phyloP scores from a whole-genome alignment of 1,140 invertebrate species.

The Armadillidium nasatum region DNA sequence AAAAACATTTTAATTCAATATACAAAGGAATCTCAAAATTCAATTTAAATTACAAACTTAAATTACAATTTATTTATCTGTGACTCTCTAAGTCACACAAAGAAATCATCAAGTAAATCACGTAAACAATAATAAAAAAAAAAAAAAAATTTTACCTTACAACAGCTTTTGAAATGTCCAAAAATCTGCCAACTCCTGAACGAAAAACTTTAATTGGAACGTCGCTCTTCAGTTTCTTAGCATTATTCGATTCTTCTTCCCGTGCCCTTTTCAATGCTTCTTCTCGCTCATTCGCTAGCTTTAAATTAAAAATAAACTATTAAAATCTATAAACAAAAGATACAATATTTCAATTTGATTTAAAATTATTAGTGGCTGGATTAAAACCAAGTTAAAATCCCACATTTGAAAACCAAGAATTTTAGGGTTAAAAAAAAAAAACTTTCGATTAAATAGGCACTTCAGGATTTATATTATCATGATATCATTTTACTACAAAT shows the following conservation, averaged over 20 bases:
- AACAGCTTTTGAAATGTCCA: constrained; percentile 52
- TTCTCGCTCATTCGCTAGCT: constrained; percentile 48
- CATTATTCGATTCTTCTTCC: constrained; percentile 53
- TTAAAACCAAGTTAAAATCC: too few species aligned
- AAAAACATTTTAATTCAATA: too few species aligned
- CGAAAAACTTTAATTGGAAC: constrained; percentile 68
- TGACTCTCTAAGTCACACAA: not conserved
- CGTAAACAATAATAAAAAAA: not conserved
- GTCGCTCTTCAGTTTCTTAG: constrained; percentile 51
- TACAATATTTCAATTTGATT: not conserved
- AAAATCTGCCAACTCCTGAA: constrained; percentile 75
- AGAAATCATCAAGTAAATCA: not conserved
- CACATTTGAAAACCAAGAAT: too few species aligned
- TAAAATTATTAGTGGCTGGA: not conserved
- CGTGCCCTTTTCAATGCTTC: constrained; percentile 55
- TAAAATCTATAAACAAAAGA: not conserved
- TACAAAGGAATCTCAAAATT: too few species aligned
- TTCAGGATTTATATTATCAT: too few species aligned
- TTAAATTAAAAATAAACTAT: not conserved
- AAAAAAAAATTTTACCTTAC: constrained; percentile 23
- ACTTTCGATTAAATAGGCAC: not conserved
- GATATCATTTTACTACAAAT: too few species aligned
- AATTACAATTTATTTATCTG: not conserved
- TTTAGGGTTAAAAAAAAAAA: not conserved
- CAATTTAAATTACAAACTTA: too few species aligned